A percentile compares a stretch with the other conserved stretches of the same genome.
These are phyloP conservation scores for Mus pahari DNA, from an alignment of 2,113 vertebrate genomes.

Conservation along the genomic window DNA sequence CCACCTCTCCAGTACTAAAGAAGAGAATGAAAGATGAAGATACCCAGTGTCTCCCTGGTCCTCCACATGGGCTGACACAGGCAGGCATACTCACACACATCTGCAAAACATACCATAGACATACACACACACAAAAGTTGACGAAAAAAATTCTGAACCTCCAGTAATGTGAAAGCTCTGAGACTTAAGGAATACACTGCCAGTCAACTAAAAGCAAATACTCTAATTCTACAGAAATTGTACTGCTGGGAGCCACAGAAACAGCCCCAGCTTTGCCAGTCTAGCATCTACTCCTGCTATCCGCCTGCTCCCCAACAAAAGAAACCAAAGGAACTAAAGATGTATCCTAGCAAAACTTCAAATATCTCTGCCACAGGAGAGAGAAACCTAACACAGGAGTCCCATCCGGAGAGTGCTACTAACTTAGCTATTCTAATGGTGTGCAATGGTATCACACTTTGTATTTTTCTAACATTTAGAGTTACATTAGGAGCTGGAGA, in stretches of 20 bases:
- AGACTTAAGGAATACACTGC: conserved; percentile 35
- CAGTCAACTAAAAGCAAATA: conserved; percentile 28
- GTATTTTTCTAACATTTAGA: background rate
- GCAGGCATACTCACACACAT: background rate
- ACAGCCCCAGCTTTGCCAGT: background rate
- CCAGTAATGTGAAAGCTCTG: background rate
- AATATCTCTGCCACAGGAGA: conserved; percentile 26
- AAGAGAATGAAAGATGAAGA: background rate
- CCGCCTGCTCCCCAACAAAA: background rate
- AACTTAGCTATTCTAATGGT: background rate
- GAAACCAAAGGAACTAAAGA: background rate
- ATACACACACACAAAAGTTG: background rate
- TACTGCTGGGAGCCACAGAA: background rate
- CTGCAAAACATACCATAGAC: background rate
- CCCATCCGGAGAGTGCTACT: background rate
- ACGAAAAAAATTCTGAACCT: background rate
- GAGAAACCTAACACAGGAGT: background rate
- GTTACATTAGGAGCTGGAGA: background rate
- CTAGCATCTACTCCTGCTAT: background rate
- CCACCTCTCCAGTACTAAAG: background rate
- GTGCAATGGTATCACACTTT: background rate
- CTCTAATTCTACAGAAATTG: background rate
- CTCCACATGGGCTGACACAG: background rate
- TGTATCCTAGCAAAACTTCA: conserved; percentile 28
- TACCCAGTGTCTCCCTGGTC: background rate